These are phyloP conservation scores for Pedetes capensis DNA, from an alignment of 2,113 vertebrate species.

Conservation along the genomic window DNA sequence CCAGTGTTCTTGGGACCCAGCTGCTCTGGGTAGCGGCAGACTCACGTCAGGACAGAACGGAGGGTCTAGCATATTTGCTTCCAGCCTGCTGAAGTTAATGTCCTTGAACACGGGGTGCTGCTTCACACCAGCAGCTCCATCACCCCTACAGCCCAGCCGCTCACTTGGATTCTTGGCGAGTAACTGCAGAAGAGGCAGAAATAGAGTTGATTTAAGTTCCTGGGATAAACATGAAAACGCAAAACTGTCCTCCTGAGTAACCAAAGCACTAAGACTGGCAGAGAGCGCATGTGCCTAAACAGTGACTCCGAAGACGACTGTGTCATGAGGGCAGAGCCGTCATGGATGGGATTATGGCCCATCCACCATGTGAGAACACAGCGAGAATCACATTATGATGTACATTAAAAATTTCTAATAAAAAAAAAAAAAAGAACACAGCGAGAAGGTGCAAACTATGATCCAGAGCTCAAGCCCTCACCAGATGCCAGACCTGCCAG, in stretches of 20 bases:
- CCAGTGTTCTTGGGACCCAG: not conserved
- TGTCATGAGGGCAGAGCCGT: not conserved
- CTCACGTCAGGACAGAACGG: constrained; percentile 94
- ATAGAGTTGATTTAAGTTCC: not conserved
- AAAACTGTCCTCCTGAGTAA: not conserved
- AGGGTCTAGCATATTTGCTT: constrained; percentile 91
- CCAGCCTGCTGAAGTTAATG: constrained; percentile 94
- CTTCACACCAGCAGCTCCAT: constrained; percentile 88
- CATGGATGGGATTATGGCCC: no score
- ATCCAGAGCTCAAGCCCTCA: not conserved
- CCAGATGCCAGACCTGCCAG: not conserved
- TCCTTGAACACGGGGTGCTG: constrained; percentile 91
- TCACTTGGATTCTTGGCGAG: constrained; percentile 91
- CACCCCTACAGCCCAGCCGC: constrained; percentile 89
- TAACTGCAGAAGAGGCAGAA: constrained; percentile 81
- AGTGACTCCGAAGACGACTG: no score
- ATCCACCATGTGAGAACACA: not conserved
- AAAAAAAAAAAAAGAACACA: no score
- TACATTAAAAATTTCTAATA: no score
- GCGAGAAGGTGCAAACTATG: not conserved
- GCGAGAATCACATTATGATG: no score
- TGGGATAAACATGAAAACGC: not conserved
- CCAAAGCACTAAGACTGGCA: not conserved
- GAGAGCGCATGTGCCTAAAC: not conserved
- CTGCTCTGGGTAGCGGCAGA: not conserved